A percentile compares a stretch with the other conserved stretches of the same genome.
phyloP scores from a whole-genome alignment of 2,113 vertebrate genomes.

The Sminthopsis crassicaudata region DNA sequence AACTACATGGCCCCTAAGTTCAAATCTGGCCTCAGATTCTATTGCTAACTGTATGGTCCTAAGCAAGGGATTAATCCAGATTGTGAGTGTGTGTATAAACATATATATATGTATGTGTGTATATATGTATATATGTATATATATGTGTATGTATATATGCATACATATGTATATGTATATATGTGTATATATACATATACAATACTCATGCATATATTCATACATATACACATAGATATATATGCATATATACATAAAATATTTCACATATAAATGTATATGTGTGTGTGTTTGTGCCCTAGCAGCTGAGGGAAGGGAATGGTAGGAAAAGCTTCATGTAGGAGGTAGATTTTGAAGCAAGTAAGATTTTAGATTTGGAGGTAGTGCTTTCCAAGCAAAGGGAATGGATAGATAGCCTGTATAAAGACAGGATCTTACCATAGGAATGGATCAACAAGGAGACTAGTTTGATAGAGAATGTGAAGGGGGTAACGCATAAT shows the following conservation, averaged over 20 bases:
- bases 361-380: neutral
- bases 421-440: neutral
- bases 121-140: no score
- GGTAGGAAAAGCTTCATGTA: no score
- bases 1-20: neutral
- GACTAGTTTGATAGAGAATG: neutral
- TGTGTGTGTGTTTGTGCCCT: neutral
- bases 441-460: neutral
- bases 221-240: no score
- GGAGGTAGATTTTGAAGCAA: no score
- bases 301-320: neutral
- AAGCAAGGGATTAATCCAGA: neutral
- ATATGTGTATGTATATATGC: no score
- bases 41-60: neutral
- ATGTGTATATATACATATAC: no score
- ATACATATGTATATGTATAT: neutral
- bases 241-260: no score
- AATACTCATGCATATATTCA: no score
- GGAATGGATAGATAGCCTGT: no score
- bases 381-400: neutral
- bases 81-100: neutral
- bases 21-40: neutral
- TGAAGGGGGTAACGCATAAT: neutral
- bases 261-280: no score
- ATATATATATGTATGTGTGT: no score